phyloP scores from a whole-genome alignment of 2,113 vertebrate species.

The Coryphaenoides rupestris region DNA sequence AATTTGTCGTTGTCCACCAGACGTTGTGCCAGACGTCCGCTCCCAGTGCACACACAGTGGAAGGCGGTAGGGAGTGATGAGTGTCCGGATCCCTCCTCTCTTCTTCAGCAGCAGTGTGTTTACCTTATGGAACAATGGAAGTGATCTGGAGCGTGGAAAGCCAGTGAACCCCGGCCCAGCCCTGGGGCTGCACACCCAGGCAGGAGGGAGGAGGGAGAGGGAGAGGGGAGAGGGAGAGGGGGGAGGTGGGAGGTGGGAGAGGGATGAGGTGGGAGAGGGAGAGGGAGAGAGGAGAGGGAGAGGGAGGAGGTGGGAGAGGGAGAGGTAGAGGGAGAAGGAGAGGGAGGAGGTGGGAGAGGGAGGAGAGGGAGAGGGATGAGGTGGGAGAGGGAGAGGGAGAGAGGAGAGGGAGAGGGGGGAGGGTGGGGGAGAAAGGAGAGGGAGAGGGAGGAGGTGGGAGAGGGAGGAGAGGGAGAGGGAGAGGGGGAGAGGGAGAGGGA shows the following conservation, averaged over 20 bases:
- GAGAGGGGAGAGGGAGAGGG: too few relatives aligned
- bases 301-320: background rate
- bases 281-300: too few relatives aligned
- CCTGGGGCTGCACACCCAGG: conserved; percentile 5
- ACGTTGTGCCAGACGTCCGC: conserved; percentile 2
- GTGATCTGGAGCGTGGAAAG: conserved; percentile 15
- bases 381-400: too few relatives aligned
- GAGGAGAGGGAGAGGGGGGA: background rate
- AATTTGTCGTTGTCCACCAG: background rate
- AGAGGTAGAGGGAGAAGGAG: too few relatives aligned
- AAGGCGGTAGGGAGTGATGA: background rate
- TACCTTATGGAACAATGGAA: conserved; percentile 24
- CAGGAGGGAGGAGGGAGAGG: too few relatives aligned
- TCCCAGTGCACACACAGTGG: background rate
- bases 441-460: background rate
- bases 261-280: background rate
- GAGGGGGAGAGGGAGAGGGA: too few relatives aligned
- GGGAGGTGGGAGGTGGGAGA: background rate
- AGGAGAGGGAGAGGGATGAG: too few relatives aligned
- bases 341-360: background rate
- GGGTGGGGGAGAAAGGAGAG: too few relatives aligned
- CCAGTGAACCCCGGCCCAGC: conserved; percentile 9
- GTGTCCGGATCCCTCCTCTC: background rate
- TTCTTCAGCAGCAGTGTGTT: conserved; percentile 11
- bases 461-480: too few relatives aligned